Evolutionary conservation across 2,888 invertebrate species (phyloP).

Genomic region (Lamellibrachia satsuma): DNA sequence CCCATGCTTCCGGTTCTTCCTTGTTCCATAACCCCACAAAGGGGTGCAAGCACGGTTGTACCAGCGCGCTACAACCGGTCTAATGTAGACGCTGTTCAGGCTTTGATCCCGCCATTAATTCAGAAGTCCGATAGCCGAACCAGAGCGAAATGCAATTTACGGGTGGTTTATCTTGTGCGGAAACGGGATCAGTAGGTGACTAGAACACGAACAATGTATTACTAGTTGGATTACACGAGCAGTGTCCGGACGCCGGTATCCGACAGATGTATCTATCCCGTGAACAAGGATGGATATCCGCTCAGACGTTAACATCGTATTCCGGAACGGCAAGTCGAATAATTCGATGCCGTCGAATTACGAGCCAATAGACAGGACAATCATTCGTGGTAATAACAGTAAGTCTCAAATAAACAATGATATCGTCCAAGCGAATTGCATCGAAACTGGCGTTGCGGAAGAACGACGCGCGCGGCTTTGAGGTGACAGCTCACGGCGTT

Average conservation of each 20-base stretch:
- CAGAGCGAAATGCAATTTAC: conserved; percentile 17
- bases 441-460: background rate
- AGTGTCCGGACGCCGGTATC: background rate
- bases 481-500: background rate
- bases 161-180: background rate
- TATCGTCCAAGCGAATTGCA: background rate
- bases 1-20: too few relatives aligned
- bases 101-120: background rate
- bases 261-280: background rate
- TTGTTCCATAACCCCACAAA: too few relatives aligned
- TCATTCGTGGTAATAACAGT: conserved; percentile 17
- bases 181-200: conserved; percentile 1
- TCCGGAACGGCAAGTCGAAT: background rate
- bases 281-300: background rate
- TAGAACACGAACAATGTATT: conserved; percentile 10
- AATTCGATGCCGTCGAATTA: background rate
- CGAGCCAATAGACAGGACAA: conserved; percentile 3
- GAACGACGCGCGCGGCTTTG: background rate
- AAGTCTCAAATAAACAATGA: background rate
- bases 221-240: conserved; percentile 5
- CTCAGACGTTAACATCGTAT: background rate
- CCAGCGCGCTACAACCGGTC: background rate
- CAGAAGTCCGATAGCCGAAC: background rate
- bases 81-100: background rate
- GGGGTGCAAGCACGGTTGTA: too few relatives aligned